A percentile compares a stretch with the other conserved stretches of the same genome.
These are phyloP conservation scores for Choloepus hoffmanni DNA, from an alignment of 2,113 vertebrate genomes.

Conservation along the genomic window DNA sequence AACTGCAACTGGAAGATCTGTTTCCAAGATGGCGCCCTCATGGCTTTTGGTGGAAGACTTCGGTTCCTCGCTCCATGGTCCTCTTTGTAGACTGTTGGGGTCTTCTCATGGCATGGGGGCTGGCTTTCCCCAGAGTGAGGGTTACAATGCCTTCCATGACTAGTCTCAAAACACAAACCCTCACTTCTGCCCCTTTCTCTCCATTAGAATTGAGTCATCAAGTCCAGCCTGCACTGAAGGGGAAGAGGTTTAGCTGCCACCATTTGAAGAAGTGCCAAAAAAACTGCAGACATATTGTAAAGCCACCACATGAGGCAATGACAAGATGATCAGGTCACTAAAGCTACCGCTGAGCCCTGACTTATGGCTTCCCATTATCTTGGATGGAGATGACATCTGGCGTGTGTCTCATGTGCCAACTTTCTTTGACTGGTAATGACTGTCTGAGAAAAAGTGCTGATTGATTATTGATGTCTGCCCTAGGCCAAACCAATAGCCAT, in stretches of 20 bases:
- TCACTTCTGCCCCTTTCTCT: neutral
- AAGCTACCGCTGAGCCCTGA: neutral
- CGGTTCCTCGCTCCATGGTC: neutral
- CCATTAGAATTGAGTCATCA: neutral
- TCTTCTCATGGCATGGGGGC: neutral
- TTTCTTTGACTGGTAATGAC: neutral
- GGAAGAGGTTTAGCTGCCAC: neutral
- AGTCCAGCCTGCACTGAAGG: neutral
- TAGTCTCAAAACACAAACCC: neutral
- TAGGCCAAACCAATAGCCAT: neutral
- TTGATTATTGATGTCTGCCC: neutral
- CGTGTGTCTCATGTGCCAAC: neutral
- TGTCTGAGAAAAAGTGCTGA: neutral
- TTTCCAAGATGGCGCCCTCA: neutral
- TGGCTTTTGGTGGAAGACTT: neutral
- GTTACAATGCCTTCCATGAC: neutral
- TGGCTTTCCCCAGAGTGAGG: neutral
- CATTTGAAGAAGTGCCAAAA: neutral
- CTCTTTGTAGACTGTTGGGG: neutral
- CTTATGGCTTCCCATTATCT: neutral
- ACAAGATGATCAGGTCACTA: neutral
- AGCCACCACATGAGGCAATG: neutral
- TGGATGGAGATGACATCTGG: neutral
- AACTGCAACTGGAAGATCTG: neutral
- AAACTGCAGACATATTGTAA: neutral